Base-by-base conservation (phyloP, 2,797 vertebrate species). In the Malurus leucopterus region DNA sequence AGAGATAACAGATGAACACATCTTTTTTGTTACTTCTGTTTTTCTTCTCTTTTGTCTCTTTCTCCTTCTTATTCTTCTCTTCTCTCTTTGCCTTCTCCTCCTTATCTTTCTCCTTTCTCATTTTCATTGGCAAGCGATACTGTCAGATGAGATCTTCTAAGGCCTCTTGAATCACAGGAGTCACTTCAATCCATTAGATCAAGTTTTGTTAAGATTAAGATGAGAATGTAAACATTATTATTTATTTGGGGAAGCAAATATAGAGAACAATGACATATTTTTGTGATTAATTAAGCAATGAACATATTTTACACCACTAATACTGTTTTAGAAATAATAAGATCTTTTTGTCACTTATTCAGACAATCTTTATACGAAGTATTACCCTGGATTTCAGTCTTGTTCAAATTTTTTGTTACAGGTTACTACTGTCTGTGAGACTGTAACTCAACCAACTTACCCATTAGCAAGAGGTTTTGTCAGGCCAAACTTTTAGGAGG, bases 41-140 rank as follows among this genome's bases (percentile, higher is more conserved):
- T 20, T 64, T 17, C 12, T 41, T 30, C 22, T 10, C 9, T 5
- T 49, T 3, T 17, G 15, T 6, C 11, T 32, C 7, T 8, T 44
- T 5, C 15, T 4, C 38, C 11, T 44, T 24, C 1, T 50, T 21
- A 2, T n/a, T 9, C 18, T 34, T 32, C 12, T 20, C 3, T 4
- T 53, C 10, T 18, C 15, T 4, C 6, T 41, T 38, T 32, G 14
- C 5, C 3, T 67, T 29, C 5, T n/a, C 0, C 5, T 53, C 4
- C 5, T 32, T 1, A 20, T 61, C n/a, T 23, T 63, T 7, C 4
- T 29, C 9, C 17, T 47, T 36, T 36, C 36, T 36, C 36, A 36
- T 36, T 36, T 36, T 36, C 36, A 36, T 9, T 50, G 13, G 14
- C 8, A 51, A 67, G 3, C 1, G 78, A 8, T 15, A 19, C 2